Percentiles rank a stretch among this genome's conserved stretches.
These are phyloP conservation scores for Scatophagus argus DNA, from an alignment of 2,113 vertebrate genomes.

Conservation along the genomic window DNA sequence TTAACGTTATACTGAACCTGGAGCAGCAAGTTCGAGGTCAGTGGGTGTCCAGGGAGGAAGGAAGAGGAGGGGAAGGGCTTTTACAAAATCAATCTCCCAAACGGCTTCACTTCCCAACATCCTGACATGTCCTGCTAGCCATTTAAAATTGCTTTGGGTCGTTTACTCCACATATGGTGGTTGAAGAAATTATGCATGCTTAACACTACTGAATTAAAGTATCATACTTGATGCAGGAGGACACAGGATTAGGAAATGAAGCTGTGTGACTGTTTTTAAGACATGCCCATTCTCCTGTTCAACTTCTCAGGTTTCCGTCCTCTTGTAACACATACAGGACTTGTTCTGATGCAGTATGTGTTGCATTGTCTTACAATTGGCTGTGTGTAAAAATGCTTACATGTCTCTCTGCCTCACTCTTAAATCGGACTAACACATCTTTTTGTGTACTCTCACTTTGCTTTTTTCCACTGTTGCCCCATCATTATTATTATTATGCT, in stretches of 20 bases:
- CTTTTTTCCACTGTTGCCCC: slow-evolving; percentile 26
- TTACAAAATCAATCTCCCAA: slow-evolving; percentile 58
- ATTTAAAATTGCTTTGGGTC: background rate
- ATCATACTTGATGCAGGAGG: background rate
- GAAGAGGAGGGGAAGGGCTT: slow-evolving; percentile 66
- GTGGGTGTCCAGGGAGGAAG: slow-evolving; percentile 88
- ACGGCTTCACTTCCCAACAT: slow-evolving; percentile 61
- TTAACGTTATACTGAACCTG: slow-evolving; percentile 98
- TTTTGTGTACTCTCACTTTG: slow-evolving; percentile 39
- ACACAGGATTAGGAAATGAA: slow-evolving; percentile 48
- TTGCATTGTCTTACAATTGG: slow-evolving; percentile 44
- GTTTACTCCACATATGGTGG: background rate
- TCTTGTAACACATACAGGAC: slow-evolving; percentile 59
- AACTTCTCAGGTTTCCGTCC: slow-evolving; percentile 42
- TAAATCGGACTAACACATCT: slow-evolving; percentile 55
- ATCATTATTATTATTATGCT: slow-evolving; percentile 32
- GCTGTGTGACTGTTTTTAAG: slow-evolving; percentile 72
- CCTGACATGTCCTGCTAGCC: slow-evolving; percentile 12
- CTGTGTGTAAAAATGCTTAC: slow-evolving; percentile 47
- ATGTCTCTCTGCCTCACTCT: slow-evolving; percentile 47
- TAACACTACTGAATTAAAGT: background rate
- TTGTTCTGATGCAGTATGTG: slow-evolving; percentile 56
- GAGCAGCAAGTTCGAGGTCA: slow-evolving; percentile 99
- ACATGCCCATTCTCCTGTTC: slow-evolving; percentile 59
- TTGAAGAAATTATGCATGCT: background rate